A percentile compares a stretch with the other conserved stretches of the same genome.
Evolutionary conservation across 2,888 invertebrate species (phyloP).

Genomic region (Drosophila longiperda): DNA sequence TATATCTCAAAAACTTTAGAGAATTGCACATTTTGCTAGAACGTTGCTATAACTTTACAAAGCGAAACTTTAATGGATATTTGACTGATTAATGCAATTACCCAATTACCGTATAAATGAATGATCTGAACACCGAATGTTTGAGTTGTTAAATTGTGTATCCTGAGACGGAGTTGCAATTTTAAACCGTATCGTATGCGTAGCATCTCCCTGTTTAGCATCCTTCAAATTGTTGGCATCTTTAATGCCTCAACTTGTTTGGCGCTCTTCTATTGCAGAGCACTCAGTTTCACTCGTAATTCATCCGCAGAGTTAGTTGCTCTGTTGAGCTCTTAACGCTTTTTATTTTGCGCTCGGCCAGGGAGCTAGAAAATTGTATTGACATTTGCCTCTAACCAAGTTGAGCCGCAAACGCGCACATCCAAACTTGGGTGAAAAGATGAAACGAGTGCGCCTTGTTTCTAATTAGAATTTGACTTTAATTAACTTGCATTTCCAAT

Average conservation of each 20-base stretch:
- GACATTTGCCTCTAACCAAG: constrained; percentile 21
- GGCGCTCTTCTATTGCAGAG: constrained; percentile 15
- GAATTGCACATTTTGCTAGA: neutral
- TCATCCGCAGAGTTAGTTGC: neutral
- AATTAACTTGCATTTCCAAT: constrained; percentile 55
- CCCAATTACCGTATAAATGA: constrained; percentile 24
- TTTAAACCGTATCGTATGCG: neutral
- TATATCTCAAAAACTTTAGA: neutral
- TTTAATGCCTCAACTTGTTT: constrained; percentile 39
- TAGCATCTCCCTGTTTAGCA: constrained; percentile 9
- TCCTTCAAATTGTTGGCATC: constrained; percentile 20
- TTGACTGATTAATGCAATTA: constrained; percentile 57
- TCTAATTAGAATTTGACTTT: constrained; percentile 43
- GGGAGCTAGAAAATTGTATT: constrained; percentile 16
- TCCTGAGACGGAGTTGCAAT: constrained; percentile 7
- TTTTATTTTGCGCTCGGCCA: constrained; percentile 12
- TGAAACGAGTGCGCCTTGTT: neutral
- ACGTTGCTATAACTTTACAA: neutral
- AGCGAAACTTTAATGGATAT: constrained; percentile 32
- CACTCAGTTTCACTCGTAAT: neutral
- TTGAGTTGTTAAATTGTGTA: constrained; percentile 12
- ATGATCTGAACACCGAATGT: neutral
- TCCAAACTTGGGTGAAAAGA: neutral
- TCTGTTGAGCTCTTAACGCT: constrained; percentile 2
- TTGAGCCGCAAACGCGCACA: neutral